Conservation (phyloP, 2,113 vertebrate genomes). For the Poicephalus meyeri region DNA sequence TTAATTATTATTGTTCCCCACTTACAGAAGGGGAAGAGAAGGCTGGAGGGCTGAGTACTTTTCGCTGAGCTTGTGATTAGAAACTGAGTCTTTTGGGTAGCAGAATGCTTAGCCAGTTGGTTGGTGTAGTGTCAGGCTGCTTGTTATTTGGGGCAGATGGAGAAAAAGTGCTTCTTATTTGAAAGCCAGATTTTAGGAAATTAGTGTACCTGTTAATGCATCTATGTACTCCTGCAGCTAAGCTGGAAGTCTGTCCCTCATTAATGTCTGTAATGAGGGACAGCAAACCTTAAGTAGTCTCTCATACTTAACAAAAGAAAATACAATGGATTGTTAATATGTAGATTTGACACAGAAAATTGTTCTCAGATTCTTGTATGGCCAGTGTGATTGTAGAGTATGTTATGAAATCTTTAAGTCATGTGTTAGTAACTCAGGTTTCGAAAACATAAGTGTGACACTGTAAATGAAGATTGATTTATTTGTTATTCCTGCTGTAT, state of each 20-base stretch:
- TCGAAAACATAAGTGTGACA: background rate
- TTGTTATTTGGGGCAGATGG: background rate
- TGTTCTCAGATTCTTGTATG: background rate
- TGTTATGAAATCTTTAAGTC: background rate
- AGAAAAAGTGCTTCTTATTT: background rate
- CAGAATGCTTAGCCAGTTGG: background rate
- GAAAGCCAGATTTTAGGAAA: background rate
- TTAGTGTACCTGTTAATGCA: background rate
- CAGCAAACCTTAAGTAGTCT: background rate
- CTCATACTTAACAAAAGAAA: background rate
- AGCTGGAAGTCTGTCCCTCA: background rate
- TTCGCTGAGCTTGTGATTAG: background rate
- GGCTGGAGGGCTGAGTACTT: background rate
- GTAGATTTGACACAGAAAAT: background rate
- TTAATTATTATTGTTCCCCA: background rate
- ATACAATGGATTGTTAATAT: background rate
- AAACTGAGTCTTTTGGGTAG: background rate
- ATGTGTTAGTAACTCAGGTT: background rate
- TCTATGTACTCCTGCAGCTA: background rate
- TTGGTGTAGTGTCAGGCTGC: background rate
- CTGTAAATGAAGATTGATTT: background rate
- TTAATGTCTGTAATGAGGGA: background rate
- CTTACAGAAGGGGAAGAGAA: background rate
- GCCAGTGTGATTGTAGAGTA: rapidly evolving
- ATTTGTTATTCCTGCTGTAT: background rate